These are phyloP conservation scores for Erebia epiphron DNA, from an alignment of 2,888 invertebrate genomes.

Conservation along the genomic window DNA sequence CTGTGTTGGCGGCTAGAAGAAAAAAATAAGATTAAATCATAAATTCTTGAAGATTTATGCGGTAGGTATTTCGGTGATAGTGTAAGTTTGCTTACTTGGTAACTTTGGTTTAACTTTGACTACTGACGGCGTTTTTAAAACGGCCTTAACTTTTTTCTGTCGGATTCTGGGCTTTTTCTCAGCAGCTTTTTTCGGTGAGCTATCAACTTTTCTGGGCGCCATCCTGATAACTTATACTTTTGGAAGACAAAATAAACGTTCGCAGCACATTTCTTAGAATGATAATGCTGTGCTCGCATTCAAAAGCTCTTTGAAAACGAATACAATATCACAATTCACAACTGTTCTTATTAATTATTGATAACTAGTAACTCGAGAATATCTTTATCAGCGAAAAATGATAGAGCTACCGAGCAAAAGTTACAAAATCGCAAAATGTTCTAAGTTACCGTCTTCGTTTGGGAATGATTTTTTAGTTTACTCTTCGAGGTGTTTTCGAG, in stretches of 20 bases:
- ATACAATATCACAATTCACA: background rate
- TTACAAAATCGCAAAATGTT: background rate
- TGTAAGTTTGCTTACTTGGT: constrained; percentile 14
- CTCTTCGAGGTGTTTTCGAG: too few relatives aligned
- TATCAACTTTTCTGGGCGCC: constrained; percentile 48
- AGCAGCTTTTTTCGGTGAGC: constrained; percentile 26
- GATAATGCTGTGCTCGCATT: background rate
- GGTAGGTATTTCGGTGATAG: background rate
- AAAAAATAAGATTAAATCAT: background rate
- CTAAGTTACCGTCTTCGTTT: too few relatives aligned
- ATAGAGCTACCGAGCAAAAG: background rate
- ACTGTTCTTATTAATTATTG: background rate
- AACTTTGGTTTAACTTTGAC: constrained; percentile 41
- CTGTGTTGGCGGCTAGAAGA: background rate
- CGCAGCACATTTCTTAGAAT: constrained; percentile 6
- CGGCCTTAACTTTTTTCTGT: constrained; percentile 44
- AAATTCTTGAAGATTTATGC: background rate
- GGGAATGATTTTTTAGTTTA: too few relatives aligned
- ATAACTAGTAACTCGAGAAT: background rate
- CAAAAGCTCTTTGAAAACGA: background rate
- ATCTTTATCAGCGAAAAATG: background rate
- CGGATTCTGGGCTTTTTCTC: constrained; percentile 35
- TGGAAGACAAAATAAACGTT: constrained; percentile 13
- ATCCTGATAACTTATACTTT: constrained; percentile 36
- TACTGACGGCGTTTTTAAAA: constrained; percentile 45